Evolutionary conservation across 2,797 vertebrate species (phyloP).

Genomic region (Cossypha dichroa): DNA sequence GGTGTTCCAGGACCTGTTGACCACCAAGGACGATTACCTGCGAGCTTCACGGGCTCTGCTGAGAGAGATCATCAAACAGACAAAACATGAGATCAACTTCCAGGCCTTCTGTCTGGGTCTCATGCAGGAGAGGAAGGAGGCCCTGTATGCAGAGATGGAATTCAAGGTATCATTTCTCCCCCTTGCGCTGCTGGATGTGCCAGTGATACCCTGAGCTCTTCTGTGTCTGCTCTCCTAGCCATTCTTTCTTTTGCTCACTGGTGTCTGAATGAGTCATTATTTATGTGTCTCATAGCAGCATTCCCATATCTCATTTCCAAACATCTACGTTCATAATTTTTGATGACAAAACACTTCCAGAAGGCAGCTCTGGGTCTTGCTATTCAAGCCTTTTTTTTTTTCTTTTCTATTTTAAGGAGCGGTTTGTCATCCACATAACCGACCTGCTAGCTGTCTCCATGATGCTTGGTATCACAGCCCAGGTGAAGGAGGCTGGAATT

Average conservation of each 20-base stretch:
- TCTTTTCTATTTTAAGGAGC: slow-evolving; percentile 79
- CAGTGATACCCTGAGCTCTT: not conserved
- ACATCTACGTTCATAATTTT: fast-evolving
- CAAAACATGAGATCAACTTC: slow-evolving; percentile 98
- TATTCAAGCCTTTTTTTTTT: not conserved
- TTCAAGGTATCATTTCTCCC: slow-evolving; percentile 84
- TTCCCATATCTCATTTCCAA: not conserved
- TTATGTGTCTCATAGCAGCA: not conserved
- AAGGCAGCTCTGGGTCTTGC: not conserved
- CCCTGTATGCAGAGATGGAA: slow-evolving; percentile 92
- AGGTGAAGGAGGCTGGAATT: slow-evolving; percentile 96
- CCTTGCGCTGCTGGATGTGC: not conserved
- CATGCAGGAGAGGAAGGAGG: slow-evolving; percentile 97
- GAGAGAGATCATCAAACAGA: slow-evolving; percentile 97
- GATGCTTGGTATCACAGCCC: slow-evolving; percentile 98
- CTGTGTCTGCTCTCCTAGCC: not conserved
- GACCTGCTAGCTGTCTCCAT: slow-evolving; percentile 96
- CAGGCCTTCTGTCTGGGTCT: slow-evolving; percentile 97
- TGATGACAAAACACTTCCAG: not conserved
- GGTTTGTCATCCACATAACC: slow-evolving; percentile 96
- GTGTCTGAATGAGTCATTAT: not conserved
- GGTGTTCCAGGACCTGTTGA: slow-evolving; percentile 97
- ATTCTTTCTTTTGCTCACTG: not conserved
- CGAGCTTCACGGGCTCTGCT: slow-evolving; percentile 92
- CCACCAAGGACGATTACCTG: slow-evolving; percentile 96